Percentiles rank a stretch among this genome's conserved stretches.
phyloP scores from a whole-genome alignment of 2,888 invertebrate genomes.

The Cantharis rustica region DNA sequence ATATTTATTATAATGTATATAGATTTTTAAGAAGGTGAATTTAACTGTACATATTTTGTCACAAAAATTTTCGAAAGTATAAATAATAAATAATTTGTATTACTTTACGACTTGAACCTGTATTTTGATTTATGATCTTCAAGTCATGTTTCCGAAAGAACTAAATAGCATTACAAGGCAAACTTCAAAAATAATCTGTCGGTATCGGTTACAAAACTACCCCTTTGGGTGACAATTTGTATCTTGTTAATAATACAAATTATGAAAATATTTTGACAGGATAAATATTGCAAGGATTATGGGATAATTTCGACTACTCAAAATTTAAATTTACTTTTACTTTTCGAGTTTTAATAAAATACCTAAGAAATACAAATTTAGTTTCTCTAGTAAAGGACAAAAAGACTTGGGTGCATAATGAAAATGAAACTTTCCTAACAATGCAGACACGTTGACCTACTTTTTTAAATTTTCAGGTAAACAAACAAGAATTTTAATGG shows the following conservation, averaged over 20 bases:
- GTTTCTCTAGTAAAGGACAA: background rate
- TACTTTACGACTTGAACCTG: conserved; percentile 7
- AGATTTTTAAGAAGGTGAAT: background rate
- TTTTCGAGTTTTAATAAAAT: background rate
- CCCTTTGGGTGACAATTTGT: conserved; percentile 26
- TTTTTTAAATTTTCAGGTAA: background rate
- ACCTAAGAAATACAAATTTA: background rate
- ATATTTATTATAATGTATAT: background rate
- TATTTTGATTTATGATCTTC: conserved; percentile 26
- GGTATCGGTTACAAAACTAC: conserved; percentile 26
- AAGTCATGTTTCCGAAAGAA: conserved; percentile 14
- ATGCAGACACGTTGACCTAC: background rate
- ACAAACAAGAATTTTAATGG: background rate
- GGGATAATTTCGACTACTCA: too few relatives aligned
- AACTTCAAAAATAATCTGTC: conserved; percentile 25
- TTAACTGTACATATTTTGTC: background rate
- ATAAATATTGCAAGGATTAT: background rate
- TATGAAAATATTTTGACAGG: conserved; percentile 39
- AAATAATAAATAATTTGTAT: conserved; percentile 8
- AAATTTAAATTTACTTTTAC: too few relatives aligned
- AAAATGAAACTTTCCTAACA: background rate
- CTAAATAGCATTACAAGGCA: conserved; percentile 18
- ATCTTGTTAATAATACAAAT: conserved; percentile 26
- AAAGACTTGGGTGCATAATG: background rate
- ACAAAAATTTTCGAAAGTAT: conserved; percentile 9